phyloP scores from a whole-genome alignment of 2,113 vertebrate genomes.

The Nansenia antarctica region DNA sequence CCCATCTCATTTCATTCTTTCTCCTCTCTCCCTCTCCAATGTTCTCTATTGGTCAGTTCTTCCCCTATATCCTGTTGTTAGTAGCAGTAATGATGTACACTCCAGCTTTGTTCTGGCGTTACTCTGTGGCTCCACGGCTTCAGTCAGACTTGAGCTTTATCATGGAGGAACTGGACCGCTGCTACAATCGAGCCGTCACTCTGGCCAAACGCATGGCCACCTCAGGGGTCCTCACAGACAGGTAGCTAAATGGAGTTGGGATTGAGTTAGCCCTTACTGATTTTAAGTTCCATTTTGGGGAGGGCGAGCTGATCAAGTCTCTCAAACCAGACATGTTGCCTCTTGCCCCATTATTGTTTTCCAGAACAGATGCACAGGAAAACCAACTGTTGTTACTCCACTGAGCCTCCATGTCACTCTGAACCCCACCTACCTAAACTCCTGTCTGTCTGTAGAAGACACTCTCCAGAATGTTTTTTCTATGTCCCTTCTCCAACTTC shows the following conservation, averaged over 20 bases:
- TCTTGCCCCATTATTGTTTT: no score
- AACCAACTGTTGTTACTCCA: no score
- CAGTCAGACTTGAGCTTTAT: slow-evolving; percentile 93
- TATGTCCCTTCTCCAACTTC: no score
- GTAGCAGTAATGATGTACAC: slow-evolving; percentile 87
- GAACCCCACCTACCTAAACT: no score
- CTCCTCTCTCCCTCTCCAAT: not conserved
- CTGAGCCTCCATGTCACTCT: no score
- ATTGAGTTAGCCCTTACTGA: no score
- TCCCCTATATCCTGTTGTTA: slow-evolving; percentile 91
- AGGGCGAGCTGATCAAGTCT: no score
- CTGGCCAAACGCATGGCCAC: slow-evolving; percentile 77
- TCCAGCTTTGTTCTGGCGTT: slow-evolving; percentile 89
- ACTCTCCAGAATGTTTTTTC: no score
- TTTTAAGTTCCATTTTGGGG: no score
- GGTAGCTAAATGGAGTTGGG: slow-evolving; percentile 52
- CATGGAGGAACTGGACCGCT: slow-evolving; percentile 92
- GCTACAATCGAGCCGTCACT: slow-evolving; percentile 90
- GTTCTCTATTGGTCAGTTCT: slow-evolving; percentile 84
- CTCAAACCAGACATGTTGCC: no score
- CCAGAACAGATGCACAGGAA: no score
- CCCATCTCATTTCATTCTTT: not conserved
- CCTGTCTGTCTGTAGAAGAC: no score
- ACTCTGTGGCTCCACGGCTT: slow-evolving; percentile 83
- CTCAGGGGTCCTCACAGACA: slow-evolving; percentile 24